phyloP scores from a whole-genome alignment of 2,113 vertebrate genomes.

The Poecile atricapillus region DNA sequence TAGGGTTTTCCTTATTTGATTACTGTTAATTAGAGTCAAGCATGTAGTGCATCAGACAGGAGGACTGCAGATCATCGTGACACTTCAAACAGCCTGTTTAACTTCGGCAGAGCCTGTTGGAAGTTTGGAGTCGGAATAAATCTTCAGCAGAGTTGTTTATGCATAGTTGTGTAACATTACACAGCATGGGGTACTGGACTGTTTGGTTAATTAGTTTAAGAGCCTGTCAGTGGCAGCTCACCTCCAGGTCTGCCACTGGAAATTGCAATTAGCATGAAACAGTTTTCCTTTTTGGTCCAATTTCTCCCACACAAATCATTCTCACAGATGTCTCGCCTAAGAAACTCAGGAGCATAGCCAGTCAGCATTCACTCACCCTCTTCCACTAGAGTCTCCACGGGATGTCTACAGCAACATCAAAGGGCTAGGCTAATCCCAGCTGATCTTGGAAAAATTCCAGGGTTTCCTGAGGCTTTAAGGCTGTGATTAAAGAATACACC shows the following conservation, averaged over 20 bases:
- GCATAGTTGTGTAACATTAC: slow-evolving; percentile 44
- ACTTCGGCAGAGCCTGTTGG: slow-evolving; percentile 32
- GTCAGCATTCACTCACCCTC: neutral
- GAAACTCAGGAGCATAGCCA: neutral
- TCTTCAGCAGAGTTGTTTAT: slow-evolving; percentile 53
- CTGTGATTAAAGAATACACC: slow-evolving; percentile 44
- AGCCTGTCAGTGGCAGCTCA: slow-evolving; percentile 25
- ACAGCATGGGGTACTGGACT: slow-evolving; percentile 46
- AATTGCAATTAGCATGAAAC: slow-evolving; percentile 42
- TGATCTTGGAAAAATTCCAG: slow-evolving; percentile 20
- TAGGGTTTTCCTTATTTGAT: slow-evolving; percentile 61
- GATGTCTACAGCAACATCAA: slow-evolving; percentile 12
- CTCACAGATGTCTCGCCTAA: neutral
- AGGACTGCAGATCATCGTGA: slow-evolving; percentile 37
- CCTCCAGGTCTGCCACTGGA: neutral
- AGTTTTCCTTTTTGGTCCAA: neutral
- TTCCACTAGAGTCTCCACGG: slow-evolving; percentile 14
- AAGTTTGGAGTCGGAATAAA: slow-evolving; percentile 24
- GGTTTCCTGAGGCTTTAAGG: slow-evolving; percentile 24
- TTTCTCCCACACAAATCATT: slow-evolving; percentile 20
- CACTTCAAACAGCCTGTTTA: slow-evolving; percentile 52
- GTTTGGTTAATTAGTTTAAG: slow-evolving; percentile 61
- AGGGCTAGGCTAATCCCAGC: slow-evolving; percentile 19
- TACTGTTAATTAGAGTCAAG: slow-evolving; percentile 66
- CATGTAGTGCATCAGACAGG: slow-evolving; percentile 30